Conservation (phyloP, 2,113 vertebrate species). For the Sclerurus mexicanus region DNA sequence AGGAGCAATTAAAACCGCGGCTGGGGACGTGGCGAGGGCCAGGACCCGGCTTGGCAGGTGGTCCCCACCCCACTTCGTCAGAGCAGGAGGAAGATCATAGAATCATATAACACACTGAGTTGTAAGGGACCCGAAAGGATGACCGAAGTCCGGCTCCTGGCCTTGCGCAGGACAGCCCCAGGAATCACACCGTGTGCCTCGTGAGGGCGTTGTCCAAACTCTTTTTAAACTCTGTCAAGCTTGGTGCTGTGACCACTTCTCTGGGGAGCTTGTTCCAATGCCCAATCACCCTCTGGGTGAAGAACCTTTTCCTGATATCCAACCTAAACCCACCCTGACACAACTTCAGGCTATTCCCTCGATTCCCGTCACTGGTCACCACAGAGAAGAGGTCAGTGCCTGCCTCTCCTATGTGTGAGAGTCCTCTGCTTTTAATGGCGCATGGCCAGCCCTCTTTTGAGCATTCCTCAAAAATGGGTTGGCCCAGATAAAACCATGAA, state of each 20-base stretch:
- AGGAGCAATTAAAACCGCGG: background rate
- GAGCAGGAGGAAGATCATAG: background rate
- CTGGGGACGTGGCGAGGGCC: background rate
- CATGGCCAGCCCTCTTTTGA: background rate
- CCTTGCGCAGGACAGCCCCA: background rate
- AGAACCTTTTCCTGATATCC: background rate
- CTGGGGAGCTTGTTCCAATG: background rate
- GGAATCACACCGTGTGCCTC: background rate
- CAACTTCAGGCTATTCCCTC: background rate
- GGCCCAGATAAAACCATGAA: background rate
- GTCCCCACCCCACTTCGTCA: background rate
- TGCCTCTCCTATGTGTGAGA: background rate
- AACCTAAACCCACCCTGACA: background rate
- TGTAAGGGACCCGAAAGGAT: background rate
- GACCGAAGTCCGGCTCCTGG: background rate
- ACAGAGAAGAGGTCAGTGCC: background rate
- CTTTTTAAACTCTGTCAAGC: background rate
- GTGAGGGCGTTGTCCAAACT: background rate
- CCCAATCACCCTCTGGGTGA: background rate
- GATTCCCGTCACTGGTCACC: background rate
- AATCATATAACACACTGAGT: background rate
- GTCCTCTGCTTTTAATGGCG: background rate
- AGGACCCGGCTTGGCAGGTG: background rate
- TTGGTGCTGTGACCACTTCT: background rate
- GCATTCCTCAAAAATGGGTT: background rate